Base-by-base conservation (phyloP, 2,797 vertebrate genomes). In the Sebastes diaconus region DNA sequence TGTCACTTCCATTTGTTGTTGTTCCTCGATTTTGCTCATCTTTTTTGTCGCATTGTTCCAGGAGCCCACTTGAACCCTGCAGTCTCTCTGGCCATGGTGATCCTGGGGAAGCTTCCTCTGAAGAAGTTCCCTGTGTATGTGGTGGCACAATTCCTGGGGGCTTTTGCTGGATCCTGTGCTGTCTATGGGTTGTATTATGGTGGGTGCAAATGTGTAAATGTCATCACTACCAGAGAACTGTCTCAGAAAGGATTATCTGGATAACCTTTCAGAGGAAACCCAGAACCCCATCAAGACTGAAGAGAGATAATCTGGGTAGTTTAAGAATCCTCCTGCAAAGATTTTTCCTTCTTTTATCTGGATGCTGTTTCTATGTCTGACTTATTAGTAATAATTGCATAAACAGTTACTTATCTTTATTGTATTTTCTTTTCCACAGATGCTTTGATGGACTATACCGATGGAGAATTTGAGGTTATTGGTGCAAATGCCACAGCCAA, bases 21-120 rank as follows among this genome's bases (percentile, higher is more conserved):
- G 24, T 18, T 18, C 2, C 24, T n/a, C 32, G 1, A 71, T 30
- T 61, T 30, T 36, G 2, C 1, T 34, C 0, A 14, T 66, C 6
- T 25, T 34, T 27, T 58, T 42, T 78, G 9, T 54, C 67, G 14
- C 18, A 5, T 67, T 68, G 16, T 89, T 94, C 27, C 91, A 99
- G 98, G 99, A 79, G 99, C 96, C 30, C 98, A 99, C 20, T 93
- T 99, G 85, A 99, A 99, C 93, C 99, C 99, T 10, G 99, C 99
- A 0, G 97, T 99, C 66, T 97, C 98, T 82, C 95, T 99, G 77
- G 97, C 98, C 71, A 97, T 99, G 98, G 97, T 97, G 50, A 92
- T 98, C 87, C 93, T 97, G 73, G 97, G 98, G 84, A 97, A 96
- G 87, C 94, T 98, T 82, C 95, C 96, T 29, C 94, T 97, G 91